Base-by-base conservation (phyloP, 1,140 invertebrate species). In the Zaprionus taronus region DNA sequence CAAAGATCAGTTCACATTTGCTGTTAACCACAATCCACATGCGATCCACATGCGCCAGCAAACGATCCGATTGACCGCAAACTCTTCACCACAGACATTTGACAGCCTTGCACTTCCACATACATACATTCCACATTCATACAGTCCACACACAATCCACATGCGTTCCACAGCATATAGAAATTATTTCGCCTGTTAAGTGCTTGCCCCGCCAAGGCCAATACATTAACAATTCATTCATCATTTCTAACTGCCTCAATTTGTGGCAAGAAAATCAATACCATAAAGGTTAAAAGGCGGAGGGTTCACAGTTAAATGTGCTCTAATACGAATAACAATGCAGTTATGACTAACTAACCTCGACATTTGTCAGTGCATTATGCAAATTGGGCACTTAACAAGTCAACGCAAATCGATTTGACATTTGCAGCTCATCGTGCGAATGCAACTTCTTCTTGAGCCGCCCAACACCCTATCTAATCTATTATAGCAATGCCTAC, bases 241-340 rank as follows among this genome's bases (percentile, higher is more conserved):
- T 24, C 4, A 36, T 15, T 41, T 5, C 49, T 22, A 51, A 26
- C 22, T 31, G 7, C 20, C 38, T 44, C 36, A 34, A 49, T 49
- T 17, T 31, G 49, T 11, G n/a, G 51, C 15, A 20, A 44, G 24
- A 56, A 66, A 66, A 66, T 66, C 64, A 66, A 66, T 66, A 66
- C 47, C 9, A 51, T 5, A 51, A 51, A 41, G 31, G 9, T 41
- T n/a, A n/a, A n/a, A n/a, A n/a, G 4, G 14, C 14, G 14, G 38
- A 14, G 38, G 38, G 38, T 5, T n/a, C n/a, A 11, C 31, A 34
- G 9, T 34, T 34, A 34, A 34, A 34, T 34, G 9, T 34, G 9
- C 31, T 34, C 0, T 3, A 14, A 15, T 38, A 15, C 15, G 5
- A 17, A 44, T 44, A n/a, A 34, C 31, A 44, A 41, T 7, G 5